These are phyloP conservation scores for Chaenogobius annularis DNA, from an alignment of 2,113 vertebrate species.

Conservation along the genomic window DNA sequence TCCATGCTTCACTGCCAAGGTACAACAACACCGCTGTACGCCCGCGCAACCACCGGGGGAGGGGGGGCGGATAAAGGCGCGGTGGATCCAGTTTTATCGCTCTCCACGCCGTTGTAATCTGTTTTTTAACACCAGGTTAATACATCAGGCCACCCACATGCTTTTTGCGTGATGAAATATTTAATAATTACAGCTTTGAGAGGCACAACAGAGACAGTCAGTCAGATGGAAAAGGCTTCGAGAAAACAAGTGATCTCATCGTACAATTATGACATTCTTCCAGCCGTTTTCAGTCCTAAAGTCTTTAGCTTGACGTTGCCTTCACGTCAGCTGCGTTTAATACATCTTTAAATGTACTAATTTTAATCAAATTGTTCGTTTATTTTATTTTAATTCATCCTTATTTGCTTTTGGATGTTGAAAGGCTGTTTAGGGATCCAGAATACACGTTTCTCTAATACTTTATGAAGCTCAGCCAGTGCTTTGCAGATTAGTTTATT, in stretches of 20 bases:
- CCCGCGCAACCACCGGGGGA: slow-evolving; percentile 17
- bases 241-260: neutral
- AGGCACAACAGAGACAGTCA: slow-evolving; percentile 26
- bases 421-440: too few relatives aligned
- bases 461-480: too few relatives aligned
- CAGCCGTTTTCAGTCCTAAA: too few relatives aligned
- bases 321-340: too few relatives aligned
- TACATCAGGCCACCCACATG: slow-evolving; percentile 35
- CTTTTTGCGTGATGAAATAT: slow-evolving; percentile 50
- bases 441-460: too few relatives aligned
- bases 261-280: neutral
- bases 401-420: too few relatives aligned
- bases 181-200: slow-evolving; percentile 47
- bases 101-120: neutral
- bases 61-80: neutral
- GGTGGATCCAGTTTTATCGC: neutral
- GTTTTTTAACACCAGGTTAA: slow-evolving; percentile 9
- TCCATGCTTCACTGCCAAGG: slow-evolving; percentile 74
- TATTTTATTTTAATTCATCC: too few relatives aligned
- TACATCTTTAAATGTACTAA: too few relatives aligned
- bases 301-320: too few relatives aligned
- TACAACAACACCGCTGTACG: slow-evolving; percentile 32
- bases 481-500: too few relatives aligned
- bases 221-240: neutral
- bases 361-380: too few relatives aligned